Base-by-base conservation (phyloP, 2,113 vertebrate genomes). In the Zosterops japonicus region DNA sequence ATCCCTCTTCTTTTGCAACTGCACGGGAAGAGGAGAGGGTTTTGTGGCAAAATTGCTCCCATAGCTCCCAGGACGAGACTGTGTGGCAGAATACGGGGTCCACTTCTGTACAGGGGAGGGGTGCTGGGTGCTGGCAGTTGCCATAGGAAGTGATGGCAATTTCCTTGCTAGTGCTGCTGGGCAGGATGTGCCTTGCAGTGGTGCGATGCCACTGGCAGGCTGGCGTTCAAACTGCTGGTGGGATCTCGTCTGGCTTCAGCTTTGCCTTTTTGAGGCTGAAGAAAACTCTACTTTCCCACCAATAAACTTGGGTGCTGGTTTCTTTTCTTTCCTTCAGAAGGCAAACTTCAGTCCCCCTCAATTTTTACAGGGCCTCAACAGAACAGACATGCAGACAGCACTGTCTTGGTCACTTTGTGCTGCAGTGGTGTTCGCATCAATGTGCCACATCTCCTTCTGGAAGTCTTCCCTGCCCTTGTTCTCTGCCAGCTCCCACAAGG, bases 371-470 rank as follows among this genome's bases (percentile, higher is more conserved):
- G 25, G 6, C 11, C 39, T 41, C 44, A 27, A 7, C 11, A 22
- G 64, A 72, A 44, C 36, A 16, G 42, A 23, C 2, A 3, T 1
- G 0, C 33, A 8, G 53, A 22, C 64, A n/a, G 44, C 69, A 14
- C 20, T 8, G 1, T 18, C 59, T 11, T 1, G 1, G 50, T 17
- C 7, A 5, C 50, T 60, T 55, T 13, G 60, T 47, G 36, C 56
- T 15, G 12, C 2, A 3, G 28, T 4, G 21, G 44, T 4, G 4
- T 15, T 82, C 4, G 3, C 4, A 0, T 6, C 11, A 2, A 7
- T 2, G 1, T 5, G 1, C 33, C 70, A 8, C 2, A 0, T 17
- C 56, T 57, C 77, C 68, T 75, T 23, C 2, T 35, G 94, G 33
- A 47, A 60, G 57, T 24, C 27, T 74, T n/a, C 56, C 53, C 53